Percentiles rank a stretch among this genome's conserved stretches.
Evolutionary conservation across 2,113 vertebrate species (phyloP).

Genomic region (Anguilla rostrata): DNA sequence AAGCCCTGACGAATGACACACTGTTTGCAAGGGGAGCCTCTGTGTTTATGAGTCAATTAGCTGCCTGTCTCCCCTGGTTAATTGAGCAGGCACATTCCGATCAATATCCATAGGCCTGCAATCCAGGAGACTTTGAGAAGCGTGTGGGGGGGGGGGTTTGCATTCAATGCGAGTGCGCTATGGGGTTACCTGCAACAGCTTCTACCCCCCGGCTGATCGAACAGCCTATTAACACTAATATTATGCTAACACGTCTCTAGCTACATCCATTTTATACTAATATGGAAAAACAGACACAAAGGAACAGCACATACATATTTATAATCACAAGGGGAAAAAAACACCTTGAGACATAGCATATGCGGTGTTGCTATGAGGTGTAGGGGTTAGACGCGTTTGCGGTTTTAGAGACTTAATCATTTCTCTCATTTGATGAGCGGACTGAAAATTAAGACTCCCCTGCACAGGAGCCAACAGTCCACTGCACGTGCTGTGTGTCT

Average conservation of each 20-base stretch:
- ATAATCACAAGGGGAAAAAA: too few species aligned
- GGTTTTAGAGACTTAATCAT: constrained; percentile 3
- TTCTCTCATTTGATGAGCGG: neutral
- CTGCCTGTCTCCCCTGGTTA: constrained; percentile 15
- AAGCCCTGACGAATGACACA: neutral
- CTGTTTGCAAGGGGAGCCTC: neutral
- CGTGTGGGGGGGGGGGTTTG: neutral
- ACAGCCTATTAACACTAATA: neutral
- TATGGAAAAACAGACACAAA: too few species aligned
- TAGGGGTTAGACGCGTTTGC: neutral
- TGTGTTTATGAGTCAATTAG: constrained; percentile 29
- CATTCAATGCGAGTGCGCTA: neutral
- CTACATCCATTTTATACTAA: too few species aligned
- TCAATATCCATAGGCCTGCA: constrained; percentile 3
- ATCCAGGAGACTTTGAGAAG: neutral
- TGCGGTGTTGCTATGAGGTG: neutral
- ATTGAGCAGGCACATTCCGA: constrained; percentile 8
- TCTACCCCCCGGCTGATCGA: neutral
- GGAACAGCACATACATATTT: too few species aligned
- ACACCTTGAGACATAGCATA: neutral
- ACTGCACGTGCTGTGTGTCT: neutral
- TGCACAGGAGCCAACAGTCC: neutral
- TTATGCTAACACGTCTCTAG: neutral
- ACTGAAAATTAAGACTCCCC: constrained; percentile 11
- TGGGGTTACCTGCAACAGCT: neutral